Base-by-base conservation (phyloP, 2,113 vertebrate genomes). In the Nerophis ophidion region DNA sequence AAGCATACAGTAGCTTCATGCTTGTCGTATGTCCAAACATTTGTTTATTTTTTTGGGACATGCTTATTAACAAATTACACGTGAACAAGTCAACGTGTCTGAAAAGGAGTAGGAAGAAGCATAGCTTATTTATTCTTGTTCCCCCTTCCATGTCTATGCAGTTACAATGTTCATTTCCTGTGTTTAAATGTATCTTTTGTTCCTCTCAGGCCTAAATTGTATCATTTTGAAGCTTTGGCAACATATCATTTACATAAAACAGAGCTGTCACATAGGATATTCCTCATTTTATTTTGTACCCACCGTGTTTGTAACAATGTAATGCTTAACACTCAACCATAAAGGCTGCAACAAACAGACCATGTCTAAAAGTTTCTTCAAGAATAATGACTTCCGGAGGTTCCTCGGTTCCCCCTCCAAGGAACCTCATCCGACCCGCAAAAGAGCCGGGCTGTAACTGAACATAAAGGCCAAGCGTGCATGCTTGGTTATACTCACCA, bases 401-500 rank as follows among this genome's bases (percentile, higher is more conserved):
- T 8, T 52, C 17, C 53, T 34, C 10, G 40, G 36, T 45, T 40
- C 38, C 56, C 56, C 58, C 58, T 26, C 26, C 7, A 8, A 13
- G 61, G 14, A 63, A 52, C 45, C 48, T 34, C 17, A 38, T 57
- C 35, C 63, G 57, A 54, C 61, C 46, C 55, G 46, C 15, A 11
- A 59, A 12, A 60, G 60, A 61, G 19, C 48, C 45, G 13, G 17
- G 60, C 53, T 60, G 44, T 62, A 66, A 66, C 65, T 26, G 53
- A 63, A 64, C 57, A 57, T 45, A 47, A 50, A 62, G 47, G 54
- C 55, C 48, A n/a, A 2, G 40, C 34, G 7, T 5, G 38, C 40
- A n/a, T 35, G 34, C 46, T 54, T 50, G 49, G 47, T 36, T 48
- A 36, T 50, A 92, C 95, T 91, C 86, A 99, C 97, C 93, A 98